Conservation (phyloP, 1,140 invertebrate genomes). For the Drosophila suzukii region DNA sequence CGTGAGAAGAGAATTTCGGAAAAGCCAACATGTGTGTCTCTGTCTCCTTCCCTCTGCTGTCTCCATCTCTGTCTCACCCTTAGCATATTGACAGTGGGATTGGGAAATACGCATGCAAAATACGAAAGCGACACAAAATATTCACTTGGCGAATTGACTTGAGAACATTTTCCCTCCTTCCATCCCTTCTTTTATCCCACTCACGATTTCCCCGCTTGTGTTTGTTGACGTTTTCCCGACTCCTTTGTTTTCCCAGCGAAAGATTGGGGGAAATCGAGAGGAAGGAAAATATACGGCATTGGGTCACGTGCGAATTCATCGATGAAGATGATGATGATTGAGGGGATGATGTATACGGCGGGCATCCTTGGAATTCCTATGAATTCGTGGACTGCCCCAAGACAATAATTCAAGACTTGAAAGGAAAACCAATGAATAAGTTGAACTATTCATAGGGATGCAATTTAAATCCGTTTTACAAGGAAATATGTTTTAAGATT, state of each 20-base stretch:
- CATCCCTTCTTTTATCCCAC: slow-evolving; percentile 11
- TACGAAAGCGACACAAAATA: slow-evolving; percentile 57
- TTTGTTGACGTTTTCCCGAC: slow-evolving; percentile 48
- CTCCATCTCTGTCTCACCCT: background rate
- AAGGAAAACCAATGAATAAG: too few relatives aligned
- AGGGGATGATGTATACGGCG: slow-evolving; percentile 9
- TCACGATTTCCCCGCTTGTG: slow-evolving; percentile 23
- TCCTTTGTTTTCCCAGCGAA: slow-evolving; percentile 42
- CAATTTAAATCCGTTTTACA: background rate
- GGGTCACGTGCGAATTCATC: slow-evolving; percentile 49
- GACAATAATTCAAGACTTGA: slow-evolving; percentile 13
- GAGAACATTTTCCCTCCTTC: slow-evolving; percentile 1
- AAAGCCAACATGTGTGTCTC: slow-evolving; percentile 17
- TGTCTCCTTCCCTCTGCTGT: background rate
- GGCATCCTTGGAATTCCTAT: slow-evolving; percentile 9
- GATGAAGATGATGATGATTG: slow-evolving; percentile 37
- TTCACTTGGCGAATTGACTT: slow-evolving; percentile 60
- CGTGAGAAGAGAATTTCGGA: slow-evolving; percentile 33
- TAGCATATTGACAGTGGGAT: slow-evolving; percentile 54
- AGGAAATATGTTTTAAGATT: too few relatives aligned
- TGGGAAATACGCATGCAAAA: slow-evolving; percentile 57
- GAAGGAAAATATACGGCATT: slow-evolving; percentile 12
- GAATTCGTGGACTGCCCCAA: slow-evolving; percentile 3
- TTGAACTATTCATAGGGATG: too few relatives aligned
- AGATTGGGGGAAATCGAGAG: slow-evolving; percentile 3